Evolutionary conservation across 2,113 vertebrate genomes (phyloP).

Genomic region (Tenrec ecaudatus): DNA sequence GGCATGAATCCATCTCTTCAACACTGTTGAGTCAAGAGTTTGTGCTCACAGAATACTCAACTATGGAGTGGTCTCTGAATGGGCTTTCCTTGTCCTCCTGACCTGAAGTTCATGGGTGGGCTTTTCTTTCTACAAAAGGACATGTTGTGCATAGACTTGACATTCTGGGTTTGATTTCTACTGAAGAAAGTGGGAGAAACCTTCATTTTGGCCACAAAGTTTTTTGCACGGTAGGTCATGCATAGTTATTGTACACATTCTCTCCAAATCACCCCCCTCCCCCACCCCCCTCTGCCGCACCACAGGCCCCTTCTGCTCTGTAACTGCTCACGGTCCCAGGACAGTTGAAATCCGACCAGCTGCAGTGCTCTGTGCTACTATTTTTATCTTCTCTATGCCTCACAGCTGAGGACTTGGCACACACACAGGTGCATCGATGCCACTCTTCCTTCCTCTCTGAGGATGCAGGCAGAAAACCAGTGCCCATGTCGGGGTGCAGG

Average conservation of each 20-base stretch:
- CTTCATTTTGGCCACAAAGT: not conserved
- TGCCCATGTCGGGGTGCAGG: not conserved
- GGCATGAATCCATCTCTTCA: not conserved
- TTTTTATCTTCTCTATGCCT: conserved; percentile 51
- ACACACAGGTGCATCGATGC: conserved; percentile 61
- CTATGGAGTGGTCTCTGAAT: not conserved
- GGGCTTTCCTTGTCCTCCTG: not conserved
- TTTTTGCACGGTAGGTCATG: not conserved
- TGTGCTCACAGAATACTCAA: not conserved
- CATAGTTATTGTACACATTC: not conserved
- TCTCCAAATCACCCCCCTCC: not conserved
- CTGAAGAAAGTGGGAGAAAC: not conserved
- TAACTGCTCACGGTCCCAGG: conserved; percentile 53
- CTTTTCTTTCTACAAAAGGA: not conserved
- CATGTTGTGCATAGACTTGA: not conserved
- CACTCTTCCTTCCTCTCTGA: conserved; percentile 66
- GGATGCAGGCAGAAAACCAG: conserved; percentile 44
- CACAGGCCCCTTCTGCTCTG: not conserved
- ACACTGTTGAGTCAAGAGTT: not conserved
- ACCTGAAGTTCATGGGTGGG: not conserved
- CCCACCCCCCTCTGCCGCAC: not conserved
- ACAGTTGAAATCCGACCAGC: conserved; percentile 74
- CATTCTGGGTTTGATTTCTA: conserved; percentile 32
- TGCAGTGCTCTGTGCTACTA: conserved; percentile 53
- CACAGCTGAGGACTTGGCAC: conserved; percentile 23